Evolutionary conservation across 1,140 invertebrate species (phyloP).

Genomic region (Pseudomyrmex flavicornis): DNA sequence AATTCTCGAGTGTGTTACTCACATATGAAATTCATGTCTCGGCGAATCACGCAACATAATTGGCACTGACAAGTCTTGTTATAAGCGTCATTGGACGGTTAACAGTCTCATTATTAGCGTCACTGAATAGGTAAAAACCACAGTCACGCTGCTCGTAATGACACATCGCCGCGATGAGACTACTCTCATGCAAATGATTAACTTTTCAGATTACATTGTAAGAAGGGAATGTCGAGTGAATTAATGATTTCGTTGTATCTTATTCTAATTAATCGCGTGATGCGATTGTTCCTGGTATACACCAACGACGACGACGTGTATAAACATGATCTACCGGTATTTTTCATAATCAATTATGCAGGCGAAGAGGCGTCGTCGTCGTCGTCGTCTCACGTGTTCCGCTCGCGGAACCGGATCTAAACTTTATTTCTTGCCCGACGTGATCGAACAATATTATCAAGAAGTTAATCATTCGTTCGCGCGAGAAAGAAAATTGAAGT

Average conservation of each 20-base stretch:
- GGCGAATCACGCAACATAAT: not conserved
- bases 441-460: constrained; percentile 2
- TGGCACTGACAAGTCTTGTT: constrained; percentile 17
- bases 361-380: constrained; percentile 3
- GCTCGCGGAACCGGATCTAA: constrained; percentile 56
- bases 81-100: not conserved
- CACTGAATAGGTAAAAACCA: constrained; percentile 24
- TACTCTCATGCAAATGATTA: constrained; percentile 4
- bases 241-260: constrained; percentile 50
- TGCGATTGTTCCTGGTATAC: constrained; percentile 39
- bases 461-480: constrained; percentile 32
- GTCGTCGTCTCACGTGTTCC: constrained; percentile 39
- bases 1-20: too few species aligned
- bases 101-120: not conserved
- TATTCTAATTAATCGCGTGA: constrained; percentile 53
- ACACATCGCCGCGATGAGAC: constrained; percentile 8
- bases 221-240: constrained; percentile 38
- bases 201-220: constrained; percentile 28
- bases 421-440: not conserved
- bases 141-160: constrained; percentile 8
- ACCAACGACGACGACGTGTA: constrained; percentile 1
- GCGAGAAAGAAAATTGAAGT: not conserved
- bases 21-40: too few species aligned
- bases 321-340: constrained; percentile 15
- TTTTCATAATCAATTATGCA: constrained; percentile 56